Conservation (phyloP, 2,797 vertebrate species). For the Hozukius guyotensis region DNA sequence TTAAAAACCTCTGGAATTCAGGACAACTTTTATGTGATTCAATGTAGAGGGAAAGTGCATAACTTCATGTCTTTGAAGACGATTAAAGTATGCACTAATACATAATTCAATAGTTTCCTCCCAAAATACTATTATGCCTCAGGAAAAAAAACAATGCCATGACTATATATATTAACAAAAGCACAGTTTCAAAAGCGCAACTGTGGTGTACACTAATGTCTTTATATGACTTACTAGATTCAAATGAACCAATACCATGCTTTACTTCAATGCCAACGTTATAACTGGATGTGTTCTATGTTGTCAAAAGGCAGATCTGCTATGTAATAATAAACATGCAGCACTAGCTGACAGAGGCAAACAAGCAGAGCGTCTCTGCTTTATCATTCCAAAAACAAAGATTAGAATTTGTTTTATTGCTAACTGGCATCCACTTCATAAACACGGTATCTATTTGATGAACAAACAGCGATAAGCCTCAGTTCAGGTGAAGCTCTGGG, state of each 20-base stretch:
- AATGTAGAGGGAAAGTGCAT: not conserved
- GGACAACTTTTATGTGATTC: not conserved
- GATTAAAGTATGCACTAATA: not conserved
- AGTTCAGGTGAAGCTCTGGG: not conserved
- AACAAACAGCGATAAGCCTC: not conserved
- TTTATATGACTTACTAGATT: not conserved
- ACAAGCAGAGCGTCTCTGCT: not conserved
- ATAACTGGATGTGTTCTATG: not conserved
- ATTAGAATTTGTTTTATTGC: not conserved
- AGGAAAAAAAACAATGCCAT: not conserved
- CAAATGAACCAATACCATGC: not conserved
- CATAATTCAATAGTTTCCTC: conserved; percentile 2
- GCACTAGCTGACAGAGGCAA: not conserved
- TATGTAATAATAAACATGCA: not conserved
- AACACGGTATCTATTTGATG: not conserved
- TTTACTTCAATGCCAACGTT: not conserved
- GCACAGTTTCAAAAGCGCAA: not conserved
- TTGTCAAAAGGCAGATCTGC: not conserved
- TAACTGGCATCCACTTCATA: not conserved
- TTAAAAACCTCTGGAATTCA: not conserved
- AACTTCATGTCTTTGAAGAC: not conserved
- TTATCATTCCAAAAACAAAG: not conserved
- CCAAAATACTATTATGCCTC: not conserved
- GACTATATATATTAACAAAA: not conserved
- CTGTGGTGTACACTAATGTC: not conserved